Base-by-base conservation (phyloP, 2,888 invertebrate genomes). In the Argyresthia albistria region DNA sequence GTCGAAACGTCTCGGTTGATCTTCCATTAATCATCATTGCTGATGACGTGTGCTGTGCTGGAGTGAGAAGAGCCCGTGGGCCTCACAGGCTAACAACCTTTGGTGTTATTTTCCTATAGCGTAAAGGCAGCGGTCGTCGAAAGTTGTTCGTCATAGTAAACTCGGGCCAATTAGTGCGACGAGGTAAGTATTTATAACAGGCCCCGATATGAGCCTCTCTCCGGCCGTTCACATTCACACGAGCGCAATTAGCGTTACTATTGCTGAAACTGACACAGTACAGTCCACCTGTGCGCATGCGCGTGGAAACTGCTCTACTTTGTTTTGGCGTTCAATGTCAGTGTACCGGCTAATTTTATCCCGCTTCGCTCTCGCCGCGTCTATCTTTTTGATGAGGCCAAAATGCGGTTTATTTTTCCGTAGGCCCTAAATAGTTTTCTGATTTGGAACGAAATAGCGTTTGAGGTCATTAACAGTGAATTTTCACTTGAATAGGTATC, bases 301-400 rank as follows among this genome's bases (percentile, higher is more conserved):
- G 81, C 80, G 81, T 76, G 60, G 66, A 67, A 61, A 70, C 69
- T 73, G 78, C 73, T 78, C 80, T 70, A 83, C 79, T 82, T 83
- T 82, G 82, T 81, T 83, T 81, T 83, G 80, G 78, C 83, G 83
- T 86, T 83, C 84, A 86, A 86, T 86, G 86, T 86, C 84, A 84
- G 81, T 76, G 79, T 83, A 83, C 80, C 78, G 74, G 79, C 84
- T 86, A 86, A 86, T 84, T 84, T 84, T 86, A 84, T 81, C 86
- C 66, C 78, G 75, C 68, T 71, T 74, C 79, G 75, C 74, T 70
- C 67, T 70, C 68, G 67, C 76, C 75, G 73, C 79, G 78, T 75
- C 78, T 72, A 78, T 79, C 70, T 73, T 73, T 76, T 77, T 72
- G 78, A 76, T 76, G 77, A 73, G 75, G 74, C 77, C 76, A 80